Base-by-base conservation (phyloP, 2,113 vertebrate genomes). In the Bos indicus region DNA sequence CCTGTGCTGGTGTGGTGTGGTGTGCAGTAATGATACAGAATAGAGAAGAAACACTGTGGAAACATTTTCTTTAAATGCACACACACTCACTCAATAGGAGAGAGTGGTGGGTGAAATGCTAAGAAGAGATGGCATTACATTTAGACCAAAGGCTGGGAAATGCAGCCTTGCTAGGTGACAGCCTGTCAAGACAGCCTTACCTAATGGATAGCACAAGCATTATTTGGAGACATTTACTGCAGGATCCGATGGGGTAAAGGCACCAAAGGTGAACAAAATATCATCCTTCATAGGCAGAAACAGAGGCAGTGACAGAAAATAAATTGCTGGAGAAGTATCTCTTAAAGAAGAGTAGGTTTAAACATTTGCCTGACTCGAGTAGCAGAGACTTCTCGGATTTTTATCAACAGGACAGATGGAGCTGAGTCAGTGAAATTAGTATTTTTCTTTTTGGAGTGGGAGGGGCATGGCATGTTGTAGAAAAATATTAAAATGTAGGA, bases 271-370 rank as follows among this genome's bases (percentile, higher is more conserved):
- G 92, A 97, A 90, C 88, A 96, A 96, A 98, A 97, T 83, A 95
- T 97, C 92, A 97, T 96, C 95, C 90, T 97, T 98, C 95, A 90
- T 81, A 78, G 88, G 91, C 77, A 93, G 90, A 74, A 97, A 94
- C 95, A 77, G 46, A 57, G 60, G 62, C 86, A 54, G 90, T 98
- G 97, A 97, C 97, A 96, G 97, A 71, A 97, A 97, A 95, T 83
- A 97, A 97, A 97, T 95, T 93, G 78, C 96, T 56, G 28, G 82
- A 62, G 94, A 98, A 89, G 64, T n/a, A 5, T 56, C 95, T 94
- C 95, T 83, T 89, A 40, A 90, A 97, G 88, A 93, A 95, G 40
- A 91, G 59, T 67, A 91, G 84, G 56, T 90, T 90, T 94, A 82
- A 94, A 81, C 2, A 1, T 82, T 92, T 93, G 40, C 78, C 84